A percentile compares a stretch with the other conserved stretches of the same genome.
These are phyloP conservation scores for Hormaphis cornu DNA, from an alignment of 1,140 invertebrate species.

Conservation along the genomic window DNA sequence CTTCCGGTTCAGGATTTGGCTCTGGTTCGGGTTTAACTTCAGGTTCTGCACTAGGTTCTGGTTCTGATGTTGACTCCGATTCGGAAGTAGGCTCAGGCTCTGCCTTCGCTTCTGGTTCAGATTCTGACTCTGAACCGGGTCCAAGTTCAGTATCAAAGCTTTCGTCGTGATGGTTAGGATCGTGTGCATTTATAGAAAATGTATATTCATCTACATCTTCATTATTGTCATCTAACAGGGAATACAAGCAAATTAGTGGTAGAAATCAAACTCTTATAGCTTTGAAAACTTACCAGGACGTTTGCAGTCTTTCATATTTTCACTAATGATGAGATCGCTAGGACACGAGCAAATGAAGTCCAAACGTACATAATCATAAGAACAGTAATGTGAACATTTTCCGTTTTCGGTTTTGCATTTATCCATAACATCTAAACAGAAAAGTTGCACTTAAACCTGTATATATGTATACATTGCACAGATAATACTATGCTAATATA, in stretches of 20 bases:
- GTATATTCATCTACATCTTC: background rate
- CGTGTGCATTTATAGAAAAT: background rate
- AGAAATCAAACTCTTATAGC: background rate
- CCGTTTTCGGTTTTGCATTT: constrained; percentile 64
- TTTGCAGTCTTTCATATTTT: constrained; percentile 44
- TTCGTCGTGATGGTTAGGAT: constrained; percentile 43
- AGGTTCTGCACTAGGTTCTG: constrained; percentile 36
- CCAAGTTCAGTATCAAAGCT: constrained; percentile 43
- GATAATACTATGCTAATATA: background rate
- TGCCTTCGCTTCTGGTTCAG: constrained; percentile 39
- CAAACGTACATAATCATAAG: constrained; percentile 54
- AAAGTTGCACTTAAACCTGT: background rate
- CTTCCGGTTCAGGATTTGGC: constrained; percentile 38
- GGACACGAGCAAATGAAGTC: constrained; percentile 64
- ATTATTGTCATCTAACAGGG: background rate
- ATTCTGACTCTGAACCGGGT: constrained; percentile 41
- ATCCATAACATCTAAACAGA: constrained; percentile 50
- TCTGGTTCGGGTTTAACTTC: constrained; percentile 18
- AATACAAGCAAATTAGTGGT: background rate
- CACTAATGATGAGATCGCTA: constrained; percentile 44
- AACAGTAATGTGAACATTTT: constrained; percentile 64
- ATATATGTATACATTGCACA: background rate
- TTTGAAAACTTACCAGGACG: constrained; percentile 23
- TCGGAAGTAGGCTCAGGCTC: constrained; percentile 39
- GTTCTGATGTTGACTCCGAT: constrained; percentile 40